These are phyloP conservation scores for Ranitomeya imitator DNA, from an alignment of 2,113 vertebrate genomes.

Conservation along the genomic window DNA sequence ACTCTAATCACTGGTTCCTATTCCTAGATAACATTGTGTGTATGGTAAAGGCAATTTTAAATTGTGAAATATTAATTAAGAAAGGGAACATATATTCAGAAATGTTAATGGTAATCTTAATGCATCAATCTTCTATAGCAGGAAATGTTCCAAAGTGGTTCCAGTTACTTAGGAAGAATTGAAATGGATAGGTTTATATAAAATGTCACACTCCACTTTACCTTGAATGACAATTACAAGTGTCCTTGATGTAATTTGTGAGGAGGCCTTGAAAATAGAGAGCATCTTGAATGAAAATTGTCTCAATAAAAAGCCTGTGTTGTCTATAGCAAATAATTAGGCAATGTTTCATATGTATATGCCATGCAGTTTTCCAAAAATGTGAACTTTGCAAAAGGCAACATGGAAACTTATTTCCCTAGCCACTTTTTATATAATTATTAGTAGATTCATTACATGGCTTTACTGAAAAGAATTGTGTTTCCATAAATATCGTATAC, in stretches of 20 bases:
- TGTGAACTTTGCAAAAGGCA: background rate
- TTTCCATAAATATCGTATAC: background rate
- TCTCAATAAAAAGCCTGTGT: background rate
- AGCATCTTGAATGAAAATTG: background rate
- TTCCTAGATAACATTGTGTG: background rate
- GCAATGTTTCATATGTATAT: background rate
- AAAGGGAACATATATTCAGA: background rate
- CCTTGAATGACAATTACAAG: background rate
- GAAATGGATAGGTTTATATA: conserved; percentile 15
- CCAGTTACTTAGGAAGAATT: background rate
- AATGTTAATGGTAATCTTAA: background rate
- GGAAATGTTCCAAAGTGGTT: conserved; percentile 1
- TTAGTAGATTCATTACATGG: background rate
- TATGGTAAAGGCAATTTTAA: background rate
- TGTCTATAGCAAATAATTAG: background rate
- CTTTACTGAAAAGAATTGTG: too few species aligned
- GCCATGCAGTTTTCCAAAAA: background rate
- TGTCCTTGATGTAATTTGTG: conserved; percentile 8
- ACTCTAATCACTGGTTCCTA: background rate
- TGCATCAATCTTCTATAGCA: background rate
- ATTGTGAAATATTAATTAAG: background rate
- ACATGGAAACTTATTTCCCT: background rate
- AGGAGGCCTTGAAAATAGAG: conserved; percentile 1
- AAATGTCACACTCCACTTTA: background rate
- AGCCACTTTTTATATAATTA: background rate